Evolutionary conservation across 2,113 vertebrate genomes (phyloP), one percentile per base, ranked within the genome.

Genomic region (Oncorhynchus mykiss): DNA sequence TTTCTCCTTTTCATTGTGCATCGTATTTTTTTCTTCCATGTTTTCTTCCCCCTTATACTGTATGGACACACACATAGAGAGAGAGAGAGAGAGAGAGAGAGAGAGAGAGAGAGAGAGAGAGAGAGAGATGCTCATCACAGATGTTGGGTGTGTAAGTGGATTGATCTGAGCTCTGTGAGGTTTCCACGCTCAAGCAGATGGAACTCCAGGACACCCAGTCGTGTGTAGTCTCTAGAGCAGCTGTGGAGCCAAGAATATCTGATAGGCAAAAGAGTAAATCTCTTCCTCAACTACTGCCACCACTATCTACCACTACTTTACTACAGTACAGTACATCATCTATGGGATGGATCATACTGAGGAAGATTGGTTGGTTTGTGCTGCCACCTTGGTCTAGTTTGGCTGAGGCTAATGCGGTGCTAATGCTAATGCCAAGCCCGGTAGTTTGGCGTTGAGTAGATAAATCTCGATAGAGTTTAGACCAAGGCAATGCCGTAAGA

Each of bases 201-300:
- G 18, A 62, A 16, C 59, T 62, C 59, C 20, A 62, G 6, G 22
- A 22, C 59, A 62, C n/a, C 59, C 8, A 62, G 59, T 62, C 8
- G 59, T 1, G n/a, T 62, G 77, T 70, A 78, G 78, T 80, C 78
- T 76, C 83, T 87, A 65, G 72, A 78, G 78, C 81, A 78, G 78
- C 83, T 88, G 66, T 79, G 78, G 60, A 76, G 66, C 31, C 51
- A 78, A 81, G 80, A 86, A 87, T 84, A 79, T 88, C 74, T 70
- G 60, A 83, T 65, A 29, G 14, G 9, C 48, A 9, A 24, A 22
- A 27, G 25, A 31, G 11, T 25, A 60, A 31, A 60, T 14, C 12
- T 69, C 73, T 49, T 34, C 75, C 59, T 68, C 34, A 80, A 74
- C 29, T 73, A 72, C 14, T 74, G 66, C 74, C 72, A 22, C 60